Conservation (phyloP, 2,797 vertebrate genomes). For the Halcyon badia region DNA sequence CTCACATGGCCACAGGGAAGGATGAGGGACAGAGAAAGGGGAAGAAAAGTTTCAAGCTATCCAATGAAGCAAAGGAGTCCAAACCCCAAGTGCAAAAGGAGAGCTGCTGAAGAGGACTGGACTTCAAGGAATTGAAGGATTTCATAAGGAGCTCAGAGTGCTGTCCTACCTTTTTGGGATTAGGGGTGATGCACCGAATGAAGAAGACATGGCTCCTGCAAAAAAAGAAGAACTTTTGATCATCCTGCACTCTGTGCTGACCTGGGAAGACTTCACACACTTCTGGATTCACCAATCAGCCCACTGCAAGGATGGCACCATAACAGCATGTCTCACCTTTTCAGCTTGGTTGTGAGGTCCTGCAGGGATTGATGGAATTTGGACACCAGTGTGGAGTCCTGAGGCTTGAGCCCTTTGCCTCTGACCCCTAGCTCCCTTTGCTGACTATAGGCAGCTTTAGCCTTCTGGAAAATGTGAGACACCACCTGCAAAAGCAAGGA, state of each 20-base stretch:
- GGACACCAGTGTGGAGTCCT: slow-evolving; percentile 82
- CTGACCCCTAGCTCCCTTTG: slow-evolving; percentile 78
- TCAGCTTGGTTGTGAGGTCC: slow-evolving; percentile 87
- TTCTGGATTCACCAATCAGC: not conserved
- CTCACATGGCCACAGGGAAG: not conserved
- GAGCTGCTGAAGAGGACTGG: not conserved
- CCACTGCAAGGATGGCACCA: not conserved
- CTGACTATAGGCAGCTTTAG: slow-evolving; percentile 79
- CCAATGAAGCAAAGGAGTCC: not conserved
- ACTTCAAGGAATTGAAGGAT: not conserved
- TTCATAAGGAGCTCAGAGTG: not conserved
- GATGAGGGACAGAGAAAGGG: not conserved
- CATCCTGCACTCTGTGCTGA: not conserved
- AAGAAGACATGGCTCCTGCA: slow-evolving; percentile 88
- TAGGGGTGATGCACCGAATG: slow-evolving; percentile 91
- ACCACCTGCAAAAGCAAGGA: slow-evolving; percentile 82
- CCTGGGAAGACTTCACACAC: not conserved
- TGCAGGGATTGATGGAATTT: slow-evolving; percentile 89
- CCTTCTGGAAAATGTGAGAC: slow-evolving; percentile 86
- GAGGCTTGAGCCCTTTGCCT: slow-evolving; percentile 77
- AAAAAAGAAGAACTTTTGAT: not conserved
- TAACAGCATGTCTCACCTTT: slow-evolving; percentile 80
- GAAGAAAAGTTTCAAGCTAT: not conserved
- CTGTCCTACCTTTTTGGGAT: slow-evolving; percentile 88
- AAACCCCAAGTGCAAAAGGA: not conserved